A percentile compares a stretch with the other conserved stretches of the same genome.
These are phyloP conservation scores for Babylonia areolata DNA, from an alignment of 1,140 invertebrate genomes.

Conservation along the genomic window DNA sequence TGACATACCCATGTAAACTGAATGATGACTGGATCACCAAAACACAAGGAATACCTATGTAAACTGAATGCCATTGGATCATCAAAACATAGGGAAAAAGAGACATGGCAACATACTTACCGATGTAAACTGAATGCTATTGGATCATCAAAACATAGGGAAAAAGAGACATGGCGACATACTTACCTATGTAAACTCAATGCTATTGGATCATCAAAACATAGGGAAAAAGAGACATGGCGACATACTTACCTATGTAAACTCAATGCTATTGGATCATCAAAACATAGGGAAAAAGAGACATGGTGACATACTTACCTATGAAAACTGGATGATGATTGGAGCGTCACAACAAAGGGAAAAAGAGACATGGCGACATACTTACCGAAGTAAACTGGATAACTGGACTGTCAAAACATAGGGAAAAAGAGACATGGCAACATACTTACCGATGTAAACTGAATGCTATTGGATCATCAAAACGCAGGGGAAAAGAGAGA, in stretches of 20 bases:
- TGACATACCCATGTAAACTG: too few relatives aligned
- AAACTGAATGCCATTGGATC: too few relatives aligned
- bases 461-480: constrained; percentile 86
- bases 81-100: background rate
- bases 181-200: too few relatives aligned
- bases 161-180: too few relatives aligned
- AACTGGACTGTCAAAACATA: background rate
- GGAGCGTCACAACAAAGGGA: background rate
- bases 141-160: constrained; percentile 82
- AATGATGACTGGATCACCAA: too few relatives aligned
- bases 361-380: background rate
- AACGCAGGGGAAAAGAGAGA: constrained; percentile 78
- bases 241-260: too few relatives aligned
- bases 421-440: background rate
- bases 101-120: constrained; percentile 58
- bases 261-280: too few relatives aligned
- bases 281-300: too few relatives aligned
- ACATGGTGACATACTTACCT: too few relatives aligned
- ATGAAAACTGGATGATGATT: too few relatives aligned
- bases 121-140: constrained; percentile 93
- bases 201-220: too few relatives aligned
- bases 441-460: constrained; percentile 86
- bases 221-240: too few relatives aligned
- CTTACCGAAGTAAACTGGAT: background rate
- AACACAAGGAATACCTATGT: background rate